A percentile compares a stretch with the other conserved stretches of the same genome.
phyloP scores from a whole-genome alignment of 2,888 invertebrate genomes.

The Pristionchus entomophagus region DNA sequence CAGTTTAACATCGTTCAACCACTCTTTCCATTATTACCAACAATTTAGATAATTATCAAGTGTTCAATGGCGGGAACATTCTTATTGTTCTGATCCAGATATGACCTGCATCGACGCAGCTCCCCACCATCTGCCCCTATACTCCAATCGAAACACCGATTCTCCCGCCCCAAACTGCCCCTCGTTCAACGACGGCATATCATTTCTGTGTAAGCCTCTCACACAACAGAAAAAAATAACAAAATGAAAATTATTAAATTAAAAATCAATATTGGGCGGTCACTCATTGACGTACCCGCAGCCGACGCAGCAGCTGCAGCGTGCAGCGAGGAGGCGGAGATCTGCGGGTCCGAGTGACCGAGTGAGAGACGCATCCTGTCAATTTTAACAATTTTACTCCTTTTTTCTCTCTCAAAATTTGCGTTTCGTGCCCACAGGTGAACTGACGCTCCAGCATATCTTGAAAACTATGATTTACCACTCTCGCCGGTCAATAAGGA shows the following conservation, averaged over 20 bases:
- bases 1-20: too few species aligned
- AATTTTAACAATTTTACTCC: background rate
- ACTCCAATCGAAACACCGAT: background rate
- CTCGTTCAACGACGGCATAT: too few species aligned
- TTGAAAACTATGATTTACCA: too few species aligned
- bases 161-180: background rate
- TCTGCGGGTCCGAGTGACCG: slow-evolving; percentile 75
- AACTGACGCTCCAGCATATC: background rate
- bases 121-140: background rate
- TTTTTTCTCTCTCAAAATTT: background rate
- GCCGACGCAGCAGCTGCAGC: background rate
- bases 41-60: too few species aligned
- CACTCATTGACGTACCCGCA: background rate
- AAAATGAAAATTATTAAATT: too few species aligned
- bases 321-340: slow-evolving; percentile 50
- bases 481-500: too few species aligned
- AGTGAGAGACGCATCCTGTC: slow-evolving; percentile 65
- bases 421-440: background rate
- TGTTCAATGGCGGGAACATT: too few species aligned
- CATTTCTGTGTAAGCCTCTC: too few species aligned
- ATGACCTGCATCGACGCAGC: background rate
- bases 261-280: too few species aligned
- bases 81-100: too few species aligned
- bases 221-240: too few species aligned
- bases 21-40: too few species aligned